phyloP scores from a whole-genome alignment of 2,113 vertebrate species.

The Origma solitaria region DNA sequence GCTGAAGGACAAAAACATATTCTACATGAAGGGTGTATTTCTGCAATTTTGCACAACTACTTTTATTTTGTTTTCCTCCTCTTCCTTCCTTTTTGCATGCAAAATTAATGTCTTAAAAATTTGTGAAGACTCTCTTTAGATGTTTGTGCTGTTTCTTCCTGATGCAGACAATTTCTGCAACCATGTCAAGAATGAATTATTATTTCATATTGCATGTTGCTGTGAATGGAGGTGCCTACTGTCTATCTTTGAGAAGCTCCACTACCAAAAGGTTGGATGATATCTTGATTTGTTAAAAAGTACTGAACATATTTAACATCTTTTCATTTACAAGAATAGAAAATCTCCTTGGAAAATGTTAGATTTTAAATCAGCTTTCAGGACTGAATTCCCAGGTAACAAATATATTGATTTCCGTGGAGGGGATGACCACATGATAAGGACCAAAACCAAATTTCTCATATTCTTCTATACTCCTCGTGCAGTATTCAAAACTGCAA shows the following conservation, averaged over 20 bases:
- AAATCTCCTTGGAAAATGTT: not conserved
- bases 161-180: not conserved
- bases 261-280: not conserved
- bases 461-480: not conserved
- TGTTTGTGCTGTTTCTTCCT: not conserved
- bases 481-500: not conserved
- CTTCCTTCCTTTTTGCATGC: not conserved
- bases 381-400: not conserved
- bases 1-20: not conserved
- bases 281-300: not conserved
- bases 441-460: not conserved
- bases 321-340: not conserved
- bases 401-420: not conserved
- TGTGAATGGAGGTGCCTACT: not conserved
- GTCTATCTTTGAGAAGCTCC: not conserved
- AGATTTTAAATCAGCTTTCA: not conserved
- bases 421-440: accelerated
- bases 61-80: not conserved
- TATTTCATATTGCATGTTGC: not conserved
- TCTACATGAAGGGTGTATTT: not conserved
- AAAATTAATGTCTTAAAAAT: not conserved
- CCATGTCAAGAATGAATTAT: not conserved
- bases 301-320: not conserved
- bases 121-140: not conserved
- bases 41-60: not conserved